A percentile compares a stretch with the other conserved stretches of the same genome.
These are phyloP conservation scores for Pseudomyrmex dendroicus DNA, from an alignment of 1,140 invertebrate species.

Conservation along the genomic window DNA sequence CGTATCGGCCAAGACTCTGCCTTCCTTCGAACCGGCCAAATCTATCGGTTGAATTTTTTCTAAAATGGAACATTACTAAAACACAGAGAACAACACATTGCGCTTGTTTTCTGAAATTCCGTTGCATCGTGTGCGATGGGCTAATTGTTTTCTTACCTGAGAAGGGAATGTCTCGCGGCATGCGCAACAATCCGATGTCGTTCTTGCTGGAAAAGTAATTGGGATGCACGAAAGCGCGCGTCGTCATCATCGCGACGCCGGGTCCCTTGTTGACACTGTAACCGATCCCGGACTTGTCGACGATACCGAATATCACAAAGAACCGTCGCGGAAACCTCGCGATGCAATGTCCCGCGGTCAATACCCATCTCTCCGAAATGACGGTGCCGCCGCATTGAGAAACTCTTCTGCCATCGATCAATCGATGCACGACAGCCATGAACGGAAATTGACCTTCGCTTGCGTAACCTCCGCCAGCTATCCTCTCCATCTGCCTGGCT, in stretches of 20 bases:
- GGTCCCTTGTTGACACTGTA: slow-evolving; percentile 60
- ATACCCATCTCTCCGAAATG: slow-evolving; percentile 65
- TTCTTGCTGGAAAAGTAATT: slow-evolving; percentile 34
- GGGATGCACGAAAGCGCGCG: slow-evolving; percentile 46
- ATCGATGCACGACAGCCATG: slow-evolving; percentile 69
- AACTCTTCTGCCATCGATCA: slow-evolving; percentile 29
- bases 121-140: not conserved
- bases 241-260: slow-evolving; percentile 65
- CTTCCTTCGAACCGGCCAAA: slow-evolving; percentile 39
- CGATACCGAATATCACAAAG: slow-evolving; percentile 63
- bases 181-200: slow-evolving; percentile 68
- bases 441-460: slow-evolving; percentile 66
- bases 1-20: slow-evolving; percentile 20
- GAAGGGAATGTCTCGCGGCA: slow-evolving; percentile 67
- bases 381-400: slow-evolving; percentile 67
- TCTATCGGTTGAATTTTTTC: slow-evolving; percentile 61
- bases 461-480: slow-evolving; percentile 60
- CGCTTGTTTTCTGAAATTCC: no score
- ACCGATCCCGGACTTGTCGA: slow-evolving; percentile 61
- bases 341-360: slow-evolving; percentile 70
- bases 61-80: slow-evolving; percentile 27
- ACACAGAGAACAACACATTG: no score
- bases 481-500: slow-evolving; percentile 45
- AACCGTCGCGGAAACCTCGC: slow-evolving; percentile 46
- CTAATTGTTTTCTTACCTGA: slow-evolving; percentile 16